These are phyloP conservation scores for Drosophila repleta DNA, from an alignment of 1,140 invertebrate genomes.

Conservation along the genomic window DNA sequence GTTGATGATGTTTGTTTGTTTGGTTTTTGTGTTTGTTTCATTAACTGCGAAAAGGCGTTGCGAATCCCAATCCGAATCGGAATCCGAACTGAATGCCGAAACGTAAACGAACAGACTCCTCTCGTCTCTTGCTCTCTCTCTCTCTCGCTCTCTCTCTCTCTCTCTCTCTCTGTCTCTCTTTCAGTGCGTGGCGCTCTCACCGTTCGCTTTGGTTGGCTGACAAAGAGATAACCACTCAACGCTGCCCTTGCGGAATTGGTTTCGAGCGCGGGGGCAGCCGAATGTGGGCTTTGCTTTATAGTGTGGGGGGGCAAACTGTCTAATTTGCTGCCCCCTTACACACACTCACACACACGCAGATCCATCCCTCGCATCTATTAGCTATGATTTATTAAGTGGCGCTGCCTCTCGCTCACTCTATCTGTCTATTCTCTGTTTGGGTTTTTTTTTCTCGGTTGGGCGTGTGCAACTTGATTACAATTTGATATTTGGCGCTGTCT, in stretches of 20 bases:
- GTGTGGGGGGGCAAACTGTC: constrained; percentile 39
- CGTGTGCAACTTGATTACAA: constrained; percentile 67
- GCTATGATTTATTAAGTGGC: constrained; percentile 78
- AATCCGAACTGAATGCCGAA: constrained; percentile 29
- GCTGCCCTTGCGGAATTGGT: constrained; percentile 29
- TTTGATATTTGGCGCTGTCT: constrained; percentile 49
- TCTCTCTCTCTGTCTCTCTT: constrained; percentile 1
- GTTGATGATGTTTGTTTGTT: constrained; percentile 18
- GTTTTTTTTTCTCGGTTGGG: not conserved
- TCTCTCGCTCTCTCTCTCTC: constrained; percentile 6
- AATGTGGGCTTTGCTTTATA: not conserved
- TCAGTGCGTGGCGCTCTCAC: constrained; percentile 13
- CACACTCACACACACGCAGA: not conserved
- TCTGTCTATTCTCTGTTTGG: not conserved
- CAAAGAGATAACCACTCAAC: constrained; percentile 70
- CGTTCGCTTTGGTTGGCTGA: constrained; percentile 51
- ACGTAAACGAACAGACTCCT: constrained; percentile 9
- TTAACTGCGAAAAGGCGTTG: constrained; percentile 65
- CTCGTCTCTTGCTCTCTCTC: constrained; percentile 2
- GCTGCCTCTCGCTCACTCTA: constrained; percentile 33
- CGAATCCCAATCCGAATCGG: constrained; percentile 28
- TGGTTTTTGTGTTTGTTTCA: constrained; percentile 38
- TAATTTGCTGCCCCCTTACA: constrained; percentile 47
- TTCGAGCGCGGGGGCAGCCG: not conserved
- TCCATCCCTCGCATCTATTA: constrained; percentile 34